Evolutionary conservation across 2,797 vertebrate species (phyloP), one percentile per base, ranked within the genome.

Genomic region (Columba guinea): DNA sequence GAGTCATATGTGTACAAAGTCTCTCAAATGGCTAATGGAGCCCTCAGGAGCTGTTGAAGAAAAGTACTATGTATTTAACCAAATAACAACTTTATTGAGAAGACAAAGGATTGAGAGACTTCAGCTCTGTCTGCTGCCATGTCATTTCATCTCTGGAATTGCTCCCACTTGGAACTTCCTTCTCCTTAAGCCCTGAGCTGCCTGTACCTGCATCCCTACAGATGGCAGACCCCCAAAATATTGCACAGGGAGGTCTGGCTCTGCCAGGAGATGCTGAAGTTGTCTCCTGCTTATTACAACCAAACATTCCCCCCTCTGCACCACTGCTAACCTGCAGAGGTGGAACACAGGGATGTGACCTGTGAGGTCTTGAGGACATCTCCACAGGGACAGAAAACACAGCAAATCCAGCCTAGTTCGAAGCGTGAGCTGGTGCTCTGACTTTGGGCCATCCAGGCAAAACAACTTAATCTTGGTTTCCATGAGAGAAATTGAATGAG

Each of bases 171-270:
- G 49, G 10, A 71, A 13, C 10, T 49, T 64, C 62, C 56, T 69
- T 23, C 30, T 84, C 44, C 44, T 26, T 12, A 59, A 81, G 27
- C 19, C 22, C 16, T 35, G 32, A 83, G 51, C 20, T 81, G 21
- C 13, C 49, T 62, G 15, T 56, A 15, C 20, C 22, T 37, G 32
- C 18, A 39, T 23, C 8, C 37, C 32, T 73, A 32, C 16, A 44
- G 53, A 23, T 0, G 1, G 18, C 1, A 77, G 41, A 41, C 14
- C 9, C 8, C 37, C 19, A 46, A 64, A 78, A 37, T 7, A 8
- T 30, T 51, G 21, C 34, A 49, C n/a, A 34, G 16, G 22, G 28
- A 62, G 2, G 12, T 34, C 20, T 55, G 70, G 17, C 27, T 63
- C 52, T 78, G 15, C 10, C 74, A 55, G 32, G 0, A 14, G 30